These are phyloP conservation scores for Nebria ingens DNA, from an alignment of 1,140 invertebrate genomes.

Conservation along the genomic window DNA sequence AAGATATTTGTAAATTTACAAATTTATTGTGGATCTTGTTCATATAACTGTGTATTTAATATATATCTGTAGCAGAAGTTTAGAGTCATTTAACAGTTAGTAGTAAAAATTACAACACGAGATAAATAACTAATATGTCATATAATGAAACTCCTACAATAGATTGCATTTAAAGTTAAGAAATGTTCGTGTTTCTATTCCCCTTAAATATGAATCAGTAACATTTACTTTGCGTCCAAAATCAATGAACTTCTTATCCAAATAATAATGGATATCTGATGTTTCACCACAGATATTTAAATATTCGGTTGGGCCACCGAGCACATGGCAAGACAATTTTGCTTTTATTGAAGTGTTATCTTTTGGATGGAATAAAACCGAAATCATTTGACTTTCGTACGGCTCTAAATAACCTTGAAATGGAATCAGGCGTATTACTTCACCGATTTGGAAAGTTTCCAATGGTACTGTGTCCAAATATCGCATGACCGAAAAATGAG, in stretches of 20 bases:
- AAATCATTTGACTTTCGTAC: slow-evolving; percentile 28
- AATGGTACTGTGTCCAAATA: neutral
- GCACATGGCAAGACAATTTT: slow-evolving; percentile 28
- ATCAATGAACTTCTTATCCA: slow-evolving; percentile 30
- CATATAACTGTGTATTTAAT: too few species aligned
- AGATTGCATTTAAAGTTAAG: neutral
- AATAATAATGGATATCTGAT: slow-evolving; percentile 27
- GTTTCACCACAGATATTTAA: slow-evolving; percentile 30
- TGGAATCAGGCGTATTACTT: slow-evolving; percentile 32
- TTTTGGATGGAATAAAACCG: slow-evolving; percentile 30
- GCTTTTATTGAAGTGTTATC: slow-evolving; percentile 25
- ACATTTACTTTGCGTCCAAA: slow-evolving; percentile 25
- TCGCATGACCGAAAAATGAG: neutral
- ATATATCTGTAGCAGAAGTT: too few species aligned
- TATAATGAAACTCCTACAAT: neutral
- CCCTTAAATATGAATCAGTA: slow-evolving; percentile 15
- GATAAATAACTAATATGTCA: too few species aligned
- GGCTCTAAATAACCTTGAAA: slow-evolving; percentile 30
- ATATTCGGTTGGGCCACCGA: slow-evolving; percentile 30
- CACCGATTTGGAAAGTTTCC: neutral
- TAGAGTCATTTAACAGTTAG: too few species aligned
- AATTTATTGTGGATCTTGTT: too few species aligned
- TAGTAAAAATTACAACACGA: too few species aligned
- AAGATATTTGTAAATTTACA: too few species aligned
- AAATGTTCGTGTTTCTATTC: neutral